Evolutionary conservation across 2,888 invertebrate genomes (phyloP).

Genomic region (Hemithea aestivaria): DNA sequence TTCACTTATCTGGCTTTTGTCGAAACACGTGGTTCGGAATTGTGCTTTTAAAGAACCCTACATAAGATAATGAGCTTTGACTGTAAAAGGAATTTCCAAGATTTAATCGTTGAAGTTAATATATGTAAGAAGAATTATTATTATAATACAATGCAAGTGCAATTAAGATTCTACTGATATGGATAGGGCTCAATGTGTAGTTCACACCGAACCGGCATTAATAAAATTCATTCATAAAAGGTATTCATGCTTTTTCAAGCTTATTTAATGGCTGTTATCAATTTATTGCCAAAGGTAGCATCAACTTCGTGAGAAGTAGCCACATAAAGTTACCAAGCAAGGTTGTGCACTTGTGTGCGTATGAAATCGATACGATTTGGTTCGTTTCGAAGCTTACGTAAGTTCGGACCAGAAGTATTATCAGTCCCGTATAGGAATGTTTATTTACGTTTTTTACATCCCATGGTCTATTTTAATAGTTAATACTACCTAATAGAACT

Average conservation of each 20-base stretch:
- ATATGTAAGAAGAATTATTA: no score
- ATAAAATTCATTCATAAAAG: no score
- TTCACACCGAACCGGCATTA: no score
- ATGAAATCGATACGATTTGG: conserved; percentile 14
- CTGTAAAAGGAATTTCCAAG: no score
- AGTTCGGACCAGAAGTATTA: conserved; percentile 8
- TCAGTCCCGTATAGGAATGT: conserved; percentile 13
- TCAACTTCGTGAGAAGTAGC: conserved; percentile 6
- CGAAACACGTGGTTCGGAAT: no score
- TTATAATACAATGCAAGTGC: no score
- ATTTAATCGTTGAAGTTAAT: no score
- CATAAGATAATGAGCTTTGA: no score
- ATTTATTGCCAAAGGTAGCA: background rate
- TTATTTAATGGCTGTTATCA: conserved; percentile 1
- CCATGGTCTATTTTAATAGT: conserved; percentile 4
- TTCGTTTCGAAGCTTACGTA: conserved; percentile 10
- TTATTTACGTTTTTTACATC: conserved; percentile 15
- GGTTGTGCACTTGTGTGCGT: conserved; percentile 7
- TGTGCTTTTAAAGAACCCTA: no score
- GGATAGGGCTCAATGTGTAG: no score
- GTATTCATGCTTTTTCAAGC: background rate
- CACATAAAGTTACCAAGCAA: conserved; percentile 6
- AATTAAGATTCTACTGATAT: no score
- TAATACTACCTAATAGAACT: background rate
- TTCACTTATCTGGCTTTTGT: no score